phyloP scores from a whole-genome alignment of 2,797 vertebrate genomes.

The Ibycter americanus region DNA sequence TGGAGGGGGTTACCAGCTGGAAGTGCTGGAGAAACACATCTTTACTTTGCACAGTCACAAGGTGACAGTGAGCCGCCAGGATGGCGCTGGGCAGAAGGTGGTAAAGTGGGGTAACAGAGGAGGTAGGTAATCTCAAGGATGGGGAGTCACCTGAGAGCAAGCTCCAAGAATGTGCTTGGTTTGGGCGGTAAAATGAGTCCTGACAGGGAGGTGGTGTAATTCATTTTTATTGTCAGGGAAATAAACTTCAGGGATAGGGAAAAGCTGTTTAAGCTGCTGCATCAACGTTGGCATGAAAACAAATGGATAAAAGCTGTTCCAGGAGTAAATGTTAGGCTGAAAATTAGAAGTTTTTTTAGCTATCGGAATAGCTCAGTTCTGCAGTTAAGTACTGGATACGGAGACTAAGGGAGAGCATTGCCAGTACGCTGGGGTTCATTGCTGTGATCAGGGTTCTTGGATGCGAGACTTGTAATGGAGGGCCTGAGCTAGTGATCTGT shows the following conservation, averaged over 20 bases:
- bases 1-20: background rate
- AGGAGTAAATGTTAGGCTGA: background rate
- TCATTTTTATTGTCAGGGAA: background rate
- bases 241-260: constrained; percentile 21
- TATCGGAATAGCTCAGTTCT: background rate
- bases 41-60: background rate
- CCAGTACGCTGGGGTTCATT: background rate
- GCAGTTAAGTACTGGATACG: background rate
- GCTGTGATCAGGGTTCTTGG: fast-evolving
- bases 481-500: background rate
- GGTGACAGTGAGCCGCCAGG: background rate
- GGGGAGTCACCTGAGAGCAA: background rate
- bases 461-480: background rate
- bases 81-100: background rate
- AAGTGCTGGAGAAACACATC: background rate
- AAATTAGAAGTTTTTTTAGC: background rate
- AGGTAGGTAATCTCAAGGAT: background rate
- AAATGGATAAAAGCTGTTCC: constrained; percentile 28
- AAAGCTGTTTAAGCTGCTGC: constrained; percentile 28
- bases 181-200: background rate
- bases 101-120: background rate
- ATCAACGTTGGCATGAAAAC: constrained; percentile 49
- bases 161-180: background rate
- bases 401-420: background rate
- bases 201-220: background rate